These are phyloP conservation scores for Henicopernis longicauda DNA, from an alignment of 2,113 vertebrate species.

Conservation along the genomic window DNA sequence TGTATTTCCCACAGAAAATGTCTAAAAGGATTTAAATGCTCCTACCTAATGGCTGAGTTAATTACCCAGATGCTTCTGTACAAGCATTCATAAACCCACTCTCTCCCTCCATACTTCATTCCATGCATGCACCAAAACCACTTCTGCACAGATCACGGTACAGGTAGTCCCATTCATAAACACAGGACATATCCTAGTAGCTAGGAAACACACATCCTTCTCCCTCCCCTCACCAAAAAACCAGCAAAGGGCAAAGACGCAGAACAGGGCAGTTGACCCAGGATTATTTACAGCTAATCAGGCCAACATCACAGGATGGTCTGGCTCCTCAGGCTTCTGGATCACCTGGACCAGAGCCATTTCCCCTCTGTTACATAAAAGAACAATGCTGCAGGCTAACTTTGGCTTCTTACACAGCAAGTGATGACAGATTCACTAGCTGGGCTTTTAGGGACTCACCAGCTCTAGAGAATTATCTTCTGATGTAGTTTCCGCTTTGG, in stretches of 20 bases:
- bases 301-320: not conserved
- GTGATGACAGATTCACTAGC: not conserved
- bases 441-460: not conserved
- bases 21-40: not conserved
- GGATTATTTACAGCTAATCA: not conserved
- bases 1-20: not conserved
- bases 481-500: not conserved
- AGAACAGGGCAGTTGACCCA: not conserved
- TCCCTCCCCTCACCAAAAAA: not conserved
- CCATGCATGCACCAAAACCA: not conserved
- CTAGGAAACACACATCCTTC: not conserved
- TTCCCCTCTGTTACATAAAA: not conserved
- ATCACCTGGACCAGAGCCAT: conserved; percentile 4
- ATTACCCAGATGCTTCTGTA: not conserved
- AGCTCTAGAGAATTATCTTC: not conserved
- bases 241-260: not conserved
- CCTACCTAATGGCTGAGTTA: not conserved
- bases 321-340: conserved; percentile 11
- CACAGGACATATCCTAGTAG: not conserved
- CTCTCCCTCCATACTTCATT: not conserved
- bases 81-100: not conserved
- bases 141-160: not conserved
- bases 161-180: not conserved
- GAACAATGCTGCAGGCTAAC: conserved; percentile 15
- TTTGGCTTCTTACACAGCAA: not conserved